Evolutionary conservation across 2,113 vertebrate species (phyloP).

Genomic region (Crotalus horridus): DNA sequence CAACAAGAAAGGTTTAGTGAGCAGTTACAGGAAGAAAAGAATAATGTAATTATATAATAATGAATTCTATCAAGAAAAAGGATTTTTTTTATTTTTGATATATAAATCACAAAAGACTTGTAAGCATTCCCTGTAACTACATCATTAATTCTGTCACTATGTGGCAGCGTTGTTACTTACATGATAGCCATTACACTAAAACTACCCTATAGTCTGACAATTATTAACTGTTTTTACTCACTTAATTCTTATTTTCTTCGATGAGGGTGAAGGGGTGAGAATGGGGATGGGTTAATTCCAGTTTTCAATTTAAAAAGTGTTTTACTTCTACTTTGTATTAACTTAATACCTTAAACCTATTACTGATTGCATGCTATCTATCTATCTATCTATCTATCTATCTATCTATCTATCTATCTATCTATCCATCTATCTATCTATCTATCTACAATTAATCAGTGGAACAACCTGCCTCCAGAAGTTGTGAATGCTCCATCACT

Average conservation of each 20-base stretch:
- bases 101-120: background rate
- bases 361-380: background rate
- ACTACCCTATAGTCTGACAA: background rate
- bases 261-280: background rate
- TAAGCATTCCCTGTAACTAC: background rate
- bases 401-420: too few species aligned
- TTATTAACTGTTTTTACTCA: constrained; percentile 11
- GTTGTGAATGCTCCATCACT: too few species aligned
- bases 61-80: background rate
- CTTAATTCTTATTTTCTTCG: background rate
- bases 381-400: background rate
- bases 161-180: background rate
- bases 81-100: background rate
- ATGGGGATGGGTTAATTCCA: background rate
- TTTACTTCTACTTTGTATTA: background rate
- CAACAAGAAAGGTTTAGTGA: background rate
- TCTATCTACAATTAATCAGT: too few species aligned
- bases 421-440: too few species aligned
- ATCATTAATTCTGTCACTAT: background rate
- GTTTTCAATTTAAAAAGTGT: background rate
- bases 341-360: background rate
- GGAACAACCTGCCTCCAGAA: too few species aligned
- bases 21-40: background rate
- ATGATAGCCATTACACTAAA: constrained; percentile 3
- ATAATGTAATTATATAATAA: background rate